Conservation (phyloP, 1,140 invertebrate species). For the Aphidius gifuensis region DNA sequence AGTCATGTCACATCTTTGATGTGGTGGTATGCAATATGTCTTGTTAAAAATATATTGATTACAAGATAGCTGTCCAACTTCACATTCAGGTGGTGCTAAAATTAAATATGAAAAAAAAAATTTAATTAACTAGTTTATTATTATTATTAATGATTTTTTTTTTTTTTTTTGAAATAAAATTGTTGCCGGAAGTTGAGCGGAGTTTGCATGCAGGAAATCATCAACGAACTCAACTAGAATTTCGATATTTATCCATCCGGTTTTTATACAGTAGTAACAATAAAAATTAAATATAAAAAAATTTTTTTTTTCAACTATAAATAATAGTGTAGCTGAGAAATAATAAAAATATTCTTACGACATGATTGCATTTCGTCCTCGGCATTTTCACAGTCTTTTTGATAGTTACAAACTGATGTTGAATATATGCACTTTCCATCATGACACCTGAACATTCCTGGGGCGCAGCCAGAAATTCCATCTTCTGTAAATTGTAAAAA, state of each 20-base stretch:
- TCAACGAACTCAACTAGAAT: constrained; percentile 1
- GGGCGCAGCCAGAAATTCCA: constrained; percentile 58
- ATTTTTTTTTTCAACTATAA: background rate
- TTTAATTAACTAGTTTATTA: background rate
- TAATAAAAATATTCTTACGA: constrained; percentile 65
- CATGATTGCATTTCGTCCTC: constrained; percentile 88
- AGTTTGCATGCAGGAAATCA: constrained; percentile 13
- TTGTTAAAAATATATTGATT: constrained; percentile 90
- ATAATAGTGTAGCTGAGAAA: no score
- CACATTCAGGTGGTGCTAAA: constrained; percentile 86
- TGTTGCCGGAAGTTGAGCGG: background rate
- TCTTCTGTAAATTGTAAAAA: constrained; percentile 12
- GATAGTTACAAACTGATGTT: constrained; percentile 84
- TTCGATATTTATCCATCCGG: constrained; percentile 17
- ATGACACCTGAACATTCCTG: constrained; percentile 75
- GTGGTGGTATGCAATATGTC: constrained; percentile 86
- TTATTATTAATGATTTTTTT: background rate
- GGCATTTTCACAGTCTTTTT: constrained; percentile 82
- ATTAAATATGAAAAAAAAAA: constrained; percentile 30
- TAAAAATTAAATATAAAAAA: background rate
- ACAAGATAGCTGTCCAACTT: constrained; percentile 80
- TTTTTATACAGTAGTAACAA: background rate
- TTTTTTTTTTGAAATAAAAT: background rate
- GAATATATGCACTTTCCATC: constrained; percentile 84
- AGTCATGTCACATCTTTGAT: constrained; percentile 88